Conservation (phyloP, 1,140 invertebrate genomes). For the Procambarus clarkii region DNA sequence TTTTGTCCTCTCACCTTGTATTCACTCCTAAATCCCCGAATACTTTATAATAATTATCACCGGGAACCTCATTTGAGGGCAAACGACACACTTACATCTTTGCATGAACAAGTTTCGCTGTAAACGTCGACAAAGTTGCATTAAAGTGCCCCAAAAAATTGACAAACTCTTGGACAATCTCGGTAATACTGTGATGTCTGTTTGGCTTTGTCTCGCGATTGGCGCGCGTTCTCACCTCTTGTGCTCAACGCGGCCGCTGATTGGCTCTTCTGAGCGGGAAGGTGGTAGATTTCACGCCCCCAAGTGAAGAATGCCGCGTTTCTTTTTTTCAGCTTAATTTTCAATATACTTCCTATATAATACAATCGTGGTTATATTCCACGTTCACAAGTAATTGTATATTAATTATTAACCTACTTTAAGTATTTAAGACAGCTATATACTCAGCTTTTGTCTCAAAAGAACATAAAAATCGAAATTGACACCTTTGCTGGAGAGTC, state of each 20-base stretch:
- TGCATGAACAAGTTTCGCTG: too few relatives aligned
- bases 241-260: conserved; percentile 48
- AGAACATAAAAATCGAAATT: conserved; percentile 22
- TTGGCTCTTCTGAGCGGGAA: conserved; percentile 39
- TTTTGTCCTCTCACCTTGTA: not conserved
- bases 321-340: conserved; percentile 38
- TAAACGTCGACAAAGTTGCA: too few relatives aligned
- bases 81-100: too few relatives aligned
- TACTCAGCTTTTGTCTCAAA: too few relatives aligned
- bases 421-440: too few relatives aligned
- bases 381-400: too few relatives aligned
- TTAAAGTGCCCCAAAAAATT: too few relatives aligned
- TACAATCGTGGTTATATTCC: too few relatives aligned
- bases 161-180: not conserved
- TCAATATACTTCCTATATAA: too few relatives aligned
- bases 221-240: conserved; percentile 67
- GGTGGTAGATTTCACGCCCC: conserved; percentile 69
- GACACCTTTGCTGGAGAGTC: conserved; percentile 56
- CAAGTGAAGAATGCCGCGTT: conserved; percentile 55
- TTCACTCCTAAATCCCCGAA: too few relatives aligned
- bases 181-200: not conserved
- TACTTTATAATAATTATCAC: not conserved
- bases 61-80: not conserved
- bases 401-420: too few relatives aligned
- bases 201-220: conserved; percentile 56